Percentiles rank a stretch among this genome's conserved stretches.
These are phyloP conservation scores for Mycteria americana DNA, from an alignment of 2,797 vertebrate genomes.

Conservation along the genomic window DNA sequence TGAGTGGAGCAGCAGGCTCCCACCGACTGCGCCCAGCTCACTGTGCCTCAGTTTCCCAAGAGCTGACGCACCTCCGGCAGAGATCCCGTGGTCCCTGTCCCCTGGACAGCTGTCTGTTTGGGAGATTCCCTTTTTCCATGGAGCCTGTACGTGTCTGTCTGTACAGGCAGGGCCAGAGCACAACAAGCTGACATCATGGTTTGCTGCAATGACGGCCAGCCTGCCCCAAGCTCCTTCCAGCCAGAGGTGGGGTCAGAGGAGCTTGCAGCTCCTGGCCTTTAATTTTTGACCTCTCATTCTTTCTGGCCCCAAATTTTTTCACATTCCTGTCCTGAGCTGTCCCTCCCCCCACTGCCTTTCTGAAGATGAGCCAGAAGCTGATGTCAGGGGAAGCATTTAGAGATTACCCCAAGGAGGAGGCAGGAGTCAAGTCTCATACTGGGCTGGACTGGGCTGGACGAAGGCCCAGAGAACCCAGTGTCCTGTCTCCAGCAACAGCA, in stretches of 20 bases:
- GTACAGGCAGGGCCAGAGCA: neutral
- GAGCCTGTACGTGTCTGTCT: neutral
- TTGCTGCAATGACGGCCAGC: neutral
- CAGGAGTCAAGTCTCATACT: neutral
- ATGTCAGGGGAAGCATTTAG: neutral
- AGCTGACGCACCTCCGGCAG: rapidly evolving
- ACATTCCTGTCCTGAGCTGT: neutral
- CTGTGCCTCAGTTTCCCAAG: neutral
- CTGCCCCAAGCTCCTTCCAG: neutral
- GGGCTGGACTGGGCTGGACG: neutral
- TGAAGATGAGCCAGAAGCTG: constrained; percentile 12
- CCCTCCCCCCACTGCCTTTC: neutral
- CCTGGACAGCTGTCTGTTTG: neutral
- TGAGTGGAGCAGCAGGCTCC: neutral
- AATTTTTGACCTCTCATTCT: neutral
- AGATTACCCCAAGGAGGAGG: neutral
- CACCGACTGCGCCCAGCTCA: rapidly evolving
- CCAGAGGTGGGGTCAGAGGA: neutral
- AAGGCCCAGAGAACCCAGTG: neutral
- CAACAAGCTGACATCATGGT: neutral
- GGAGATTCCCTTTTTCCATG: neutral
- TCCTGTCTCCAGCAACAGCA: neutral
- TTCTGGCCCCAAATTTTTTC: neutral
- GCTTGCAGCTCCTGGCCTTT: constrained; percentile 8
- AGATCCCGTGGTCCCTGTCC: neutral